Conservation (phyloP, 2,113 vertebrate genomes). For the Cyprinodon variegatus region DNA sequence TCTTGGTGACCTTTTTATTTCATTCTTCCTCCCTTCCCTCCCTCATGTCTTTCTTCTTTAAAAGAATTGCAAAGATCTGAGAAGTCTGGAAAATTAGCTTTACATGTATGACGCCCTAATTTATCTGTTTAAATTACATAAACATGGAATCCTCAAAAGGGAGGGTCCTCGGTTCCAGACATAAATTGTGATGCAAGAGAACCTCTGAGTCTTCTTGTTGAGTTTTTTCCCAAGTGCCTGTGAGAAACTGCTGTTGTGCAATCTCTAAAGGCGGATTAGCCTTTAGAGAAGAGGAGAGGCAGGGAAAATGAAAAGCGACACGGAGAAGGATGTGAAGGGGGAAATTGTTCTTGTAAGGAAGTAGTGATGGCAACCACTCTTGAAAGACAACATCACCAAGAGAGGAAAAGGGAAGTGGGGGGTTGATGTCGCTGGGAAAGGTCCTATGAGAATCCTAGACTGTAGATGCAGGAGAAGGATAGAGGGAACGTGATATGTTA, state of each 20-base stretch:
- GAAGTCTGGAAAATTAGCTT: not conserved
- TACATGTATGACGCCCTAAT: not conserved
- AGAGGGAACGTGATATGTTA: conserved; percentile 56
- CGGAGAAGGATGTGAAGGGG: conserved; percentile 63
- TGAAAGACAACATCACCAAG: conserved; percentile 66
- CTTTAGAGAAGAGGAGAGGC: conserved; percentile 51
- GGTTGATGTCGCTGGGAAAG: conserved; percentile 13
- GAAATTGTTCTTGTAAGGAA: conserved; percentile 66
- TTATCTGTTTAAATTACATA: conserved; percentile 33
- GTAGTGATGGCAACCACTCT: conserved; percentile 73
- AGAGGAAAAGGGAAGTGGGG: conserved; percentile 30
- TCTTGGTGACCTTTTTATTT: not conserved
- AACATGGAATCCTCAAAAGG: conserved; percentile 51
- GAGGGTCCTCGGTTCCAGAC: conserved; percentile 32
- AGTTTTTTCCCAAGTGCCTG: conserved; percentile 44
- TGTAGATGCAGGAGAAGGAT: conserved; percentile 47
- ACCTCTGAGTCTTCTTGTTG: conserved; percentile 40
- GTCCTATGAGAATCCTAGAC: conserved; percentile 34
- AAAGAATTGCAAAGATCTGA: not conserved
- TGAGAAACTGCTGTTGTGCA: conserved; percentile 66
- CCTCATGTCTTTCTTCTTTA: not conserved
- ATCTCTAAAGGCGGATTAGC: conserved; percentile 72
- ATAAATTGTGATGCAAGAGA: conserved; percentile 47
- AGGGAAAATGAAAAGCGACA: conserved; percentile 54
- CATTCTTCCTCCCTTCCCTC: not conserved